Base-by-base conservation (phyloP, 2,888 invertebrate genomes). In the Sphaerophoria rueppellii region DNA sequence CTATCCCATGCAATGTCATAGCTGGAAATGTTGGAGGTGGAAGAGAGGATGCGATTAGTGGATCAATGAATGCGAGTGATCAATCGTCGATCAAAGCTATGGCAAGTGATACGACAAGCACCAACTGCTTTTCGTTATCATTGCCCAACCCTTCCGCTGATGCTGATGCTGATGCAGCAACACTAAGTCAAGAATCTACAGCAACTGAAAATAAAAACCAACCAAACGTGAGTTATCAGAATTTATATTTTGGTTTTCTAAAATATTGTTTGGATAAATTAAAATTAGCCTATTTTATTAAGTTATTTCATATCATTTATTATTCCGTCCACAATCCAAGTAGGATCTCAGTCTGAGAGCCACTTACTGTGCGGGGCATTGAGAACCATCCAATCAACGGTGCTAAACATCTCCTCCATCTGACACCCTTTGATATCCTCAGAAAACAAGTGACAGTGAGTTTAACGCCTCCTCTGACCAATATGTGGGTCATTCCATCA, bases 71-170 rank as follows among this genome's bases (percentile, higher is more conserved):
- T 73, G 16, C 43, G 32, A 73, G 73, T 54, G 81, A 76, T 32
- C n/a, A 24, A 24, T 24, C 72, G 14, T 37, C 75, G 5, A 72
- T 57, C 34, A 50, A 61, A 61, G 34, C 73, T 7, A 24, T 81
- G 57, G 58, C 76, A 34, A 61, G 63, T 43, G 63, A 85, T 70
- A 81, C 81, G 12, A 76, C 73, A 40, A 73, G 81, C 58, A 80
- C 85, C 24, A 63, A 73, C 32, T 65, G 81, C 16, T 73, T 67
- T n/a, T 57, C 65, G 58, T 85, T 81, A 65, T 73, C 85, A n/a
- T 76, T 73, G 0, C 76, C 77, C 57, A 65, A 80, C 48, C 76
- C 85, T 4, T 77, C 81, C 4, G 81, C 81, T 32, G 65, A 60
- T 60, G 77, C 24, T 24, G 24, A 24, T 24, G 24, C 24, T 24